phyloP scores from a whole-genome alignment of 1,140 invertebrate genomes.

The Drosophila ananassae region DNA sequence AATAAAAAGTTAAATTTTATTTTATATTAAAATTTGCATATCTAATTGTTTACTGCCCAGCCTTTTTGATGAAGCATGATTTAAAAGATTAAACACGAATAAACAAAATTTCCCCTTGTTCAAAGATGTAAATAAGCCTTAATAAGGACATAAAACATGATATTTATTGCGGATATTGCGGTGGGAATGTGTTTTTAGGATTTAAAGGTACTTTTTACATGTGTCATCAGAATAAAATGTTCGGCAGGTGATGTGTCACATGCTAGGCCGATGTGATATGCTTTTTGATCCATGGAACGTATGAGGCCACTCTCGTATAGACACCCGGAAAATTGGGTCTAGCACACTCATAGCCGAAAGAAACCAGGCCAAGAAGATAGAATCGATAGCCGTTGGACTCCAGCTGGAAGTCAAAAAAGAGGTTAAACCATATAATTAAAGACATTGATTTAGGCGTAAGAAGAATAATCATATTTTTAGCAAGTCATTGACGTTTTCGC shows the following conservation, averaged over 20 bases:
- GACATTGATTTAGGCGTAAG: not conserved
- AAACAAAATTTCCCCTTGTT: not conserved
- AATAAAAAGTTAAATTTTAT: not conserved
- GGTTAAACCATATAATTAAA: not conserved
- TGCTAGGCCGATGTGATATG: constrained; percentile 31
- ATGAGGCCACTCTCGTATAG: constrained; percentile 87
- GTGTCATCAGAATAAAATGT: constrained; percentile 10
- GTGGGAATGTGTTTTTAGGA: constrained; percentile 17
- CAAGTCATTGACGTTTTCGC: constrained; percentile 35
- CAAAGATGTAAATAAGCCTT: not conserved
- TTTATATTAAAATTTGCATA: too few species aligned
- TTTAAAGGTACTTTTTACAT: constrained; percentile 1
- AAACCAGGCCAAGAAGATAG: constrained; percentile 87
- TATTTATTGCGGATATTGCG: constrained; percentile 37
- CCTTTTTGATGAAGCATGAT: too few species aligned
- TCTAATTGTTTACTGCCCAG: not conserved
- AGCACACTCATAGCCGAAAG: constrained; percentile 89
- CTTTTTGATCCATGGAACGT: constrained; percentile 73
- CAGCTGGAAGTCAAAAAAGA: constrained; percentile 40
- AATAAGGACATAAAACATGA: constrained; percentile 34
- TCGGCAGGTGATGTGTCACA: constrained; percentile 2
- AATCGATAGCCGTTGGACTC: constrained; percentile 73
- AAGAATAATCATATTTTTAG: constrained; percentile 4
- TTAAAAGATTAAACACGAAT: too few species aligned
- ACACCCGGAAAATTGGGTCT: constrained; percentile 88